Percentiles rank a stretch among this genome's conserved stretches.
Conservation (phyloP, 2,888 invertebrate genomes). For the Bimastos eiseni region DNA sequence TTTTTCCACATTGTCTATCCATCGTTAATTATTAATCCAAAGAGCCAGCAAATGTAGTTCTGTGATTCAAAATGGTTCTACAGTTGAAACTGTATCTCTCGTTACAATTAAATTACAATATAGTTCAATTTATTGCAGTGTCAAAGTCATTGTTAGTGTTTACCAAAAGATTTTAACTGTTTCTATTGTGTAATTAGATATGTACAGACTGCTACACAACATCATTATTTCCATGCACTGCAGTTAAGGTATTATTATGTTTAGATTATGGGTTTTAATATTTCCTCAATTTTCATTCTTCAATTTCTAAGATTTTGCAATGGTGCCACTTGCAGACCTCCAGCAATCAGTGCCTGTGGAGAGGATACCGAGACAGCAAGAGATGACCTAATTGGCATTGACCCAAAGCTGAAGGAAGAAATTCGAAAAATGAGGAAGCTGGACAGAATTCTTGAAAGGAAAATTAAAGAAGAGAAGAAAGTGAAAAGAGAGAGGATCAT, state of each 20-base stretch:
- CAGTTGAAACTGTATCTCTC: neutral
- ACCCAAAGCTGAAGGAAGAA: constrained; percentile 55
- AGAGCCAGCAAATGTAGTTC: neutral
- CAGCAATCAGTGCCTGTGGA: neutral
- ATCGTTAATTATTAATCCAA: too few species aligned
- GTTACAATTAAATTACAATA: neutral
- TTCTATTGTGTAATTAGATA: neutral
- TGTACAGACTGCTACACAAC: neutral
- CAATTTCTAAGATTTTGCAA: neutral
- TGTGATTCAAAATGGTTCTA: neutral
- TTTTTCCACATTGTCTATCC: too few species aligned
- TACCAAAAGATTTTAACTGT: neutral
- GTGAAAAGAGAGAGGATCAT: constrained; percentile 57
- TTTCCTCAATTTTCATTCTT: neutral
- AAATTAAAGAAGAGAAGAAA: constrained; percentile 54
- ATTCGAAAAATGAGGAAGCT: constrained; percentile 59
- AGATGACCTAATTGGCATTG: constrained; percentile 49
- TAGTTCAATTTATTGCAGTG: neutral
- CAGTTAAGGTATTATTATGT: neutral
- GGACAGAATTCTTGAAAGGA: constrained; percentile 55
- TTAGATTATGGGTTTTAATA: neutral
- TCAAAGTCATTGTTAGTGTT: too few species aligned
- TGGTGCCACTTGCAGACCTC: neutral
- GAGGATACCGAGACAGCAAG: neutral
- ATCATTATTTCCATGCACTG: neutral